Evolutionary conservation across 2,888 invertebrate species (phyloP), one percentile per base, ranked within the genome.

Genomic region (Frankliniella intonsa): DNA sequence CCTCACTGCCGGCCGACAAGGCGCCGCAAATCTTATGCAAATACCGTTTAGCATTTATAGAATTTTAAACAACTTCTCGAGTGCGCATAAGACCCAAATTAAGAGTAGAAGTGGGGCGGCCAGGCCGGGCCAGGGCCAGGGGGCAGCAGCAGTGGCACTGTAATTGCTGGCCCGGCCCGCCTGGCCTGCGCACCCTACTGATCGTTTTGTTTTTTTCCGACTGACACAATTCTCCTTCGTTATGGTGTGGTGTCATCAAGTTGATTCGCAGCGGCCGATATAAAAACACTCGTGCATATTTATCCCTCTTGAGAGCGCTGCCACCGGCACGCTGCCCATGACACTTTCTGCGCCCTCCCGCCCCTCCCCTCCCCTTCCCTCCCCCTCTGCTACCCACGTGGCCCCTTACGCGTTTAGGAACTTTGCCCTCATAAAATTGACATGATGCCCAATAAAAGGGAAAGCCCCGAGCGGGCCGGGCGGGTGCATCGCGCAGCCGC

Each of bases 31-130:
- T 76, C 69, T 76, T 76, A 76, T 76, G 69, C 69, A 76, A 76
- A 76, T 76, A 76, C 69, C 69, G 69, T 76, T 76, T 76, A 76
- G 69, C 69, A 76, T 76, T 76, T 76, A 76, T 76, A 76, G 25
- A 76, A 76, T 76, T 76, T 76, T 76, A 76, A 76, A 76, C 69
- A 76, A 76, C 69, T 76, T 76, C 69, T 76, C 69, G 69, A 76
- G 69, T 76, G 25, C 69, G 69, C 69, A 76, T 76, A 76, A 76
- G 69, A 22, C 69, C 25, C 69, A 76, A 76, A 76, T 76, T 76
- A 76, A 76, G 69, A 19, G 38, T 38, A 38, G 38, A 14, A 14
- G 62, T 14, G 62, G n/a, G 14, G 62, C 19, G 17, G 11, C 62
- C 55, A 17, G 55, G 14, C 62, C 55, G 62, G 62, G 62, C 17